Evolutionary conservation across 2,888 invertebrate species (phyloP), one percentile per base, ranked within the genome.

Genomic region (Oegoconia quadripuncta): DNA sequence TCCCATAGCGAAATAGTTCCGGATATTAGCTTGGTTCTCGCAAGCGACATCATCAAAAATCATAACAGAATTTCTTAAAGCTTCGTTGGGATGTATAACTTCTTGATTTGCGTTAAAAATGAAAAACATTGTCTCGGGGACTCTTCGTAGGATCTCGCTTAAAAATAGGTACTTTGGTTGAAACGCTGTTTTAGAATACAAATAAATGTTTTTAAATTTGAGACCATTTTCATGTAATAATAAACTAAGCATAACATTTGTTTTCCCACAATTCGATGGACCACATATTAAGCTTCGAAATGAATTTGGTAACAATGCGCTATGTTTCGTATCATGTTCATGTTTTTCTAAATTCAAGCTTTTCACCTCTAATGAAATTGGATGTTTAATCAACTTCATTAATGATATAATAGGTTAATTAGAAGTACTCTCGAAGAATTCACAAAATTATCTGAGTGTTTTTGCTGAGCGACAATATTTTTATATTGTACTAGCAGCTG

Each of bases 201-300:
- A 7, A 12, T 30, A 30, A 3, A 30, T 17, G n/a, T 3, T 18
- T 7, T 8, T 3, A 5, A 16, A 30, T 9, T 30, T 15, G 1
- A 30, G n/a, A 1, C 30, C 17, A 5, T 30, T 15, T 16, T 15
- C 16, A 30, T 30, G n/a, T n/a, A 30, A 17, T 6, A 30, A 12
- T 1, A 30, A n/a, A 1, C 8, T 9, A 8, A 55, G 17, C 16
- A 65, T 28, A n/a, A 55, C 26, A 37, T 50, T 46, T 1, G 45
- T 56, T 44, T 56, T 56, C 0, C 54, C 57, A 33, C 50, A 56
- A 15, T 44, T 46, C 0, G 48, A 50, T 14, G 48, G 46, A 2
- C 48, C 50, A 9, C 48, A 50, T 27, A 50, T 42, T 5, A 50
- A 30, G 32, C 46, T 34, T 15, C 50, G 32, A n/a, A 50, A 42